Base-by-base conservation (phyloP, 2,888 invertebrate genomes). In the Kuschelorhynchus macadamiae region DNA sequence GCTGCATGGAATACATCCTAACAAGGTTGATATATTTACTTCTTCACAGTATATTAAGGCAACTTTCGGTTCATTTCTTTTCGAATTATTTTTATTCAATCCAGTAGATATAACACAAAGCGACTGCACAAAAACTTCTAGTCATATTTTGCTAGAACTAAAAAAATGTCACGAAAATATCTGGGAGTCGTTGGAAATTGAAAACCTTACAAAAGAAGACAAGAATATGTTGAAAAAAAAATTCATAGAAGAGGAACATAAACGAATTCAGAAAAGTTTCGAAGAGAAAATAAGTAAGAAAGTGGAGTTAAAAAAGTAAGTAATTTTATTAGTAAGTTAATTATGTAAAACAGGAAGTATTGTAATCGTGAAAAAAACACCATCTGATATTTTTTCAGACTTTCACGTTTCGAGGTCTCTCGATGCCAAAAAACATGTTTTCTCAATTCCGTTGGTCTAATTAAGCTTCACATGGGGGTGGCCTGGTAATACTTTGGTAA, bases 1-100 rank as follows among this genome's bases (percentile, higher is more conserved):
- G 3, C 78, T 92, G 52, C 89, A 87, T 76, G 88, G 89, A 4
- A 86, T 88, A 0, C 50, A 56, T 4, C 44, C 41, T n/a, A 44
- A 20, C 17, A 90, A 90, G 80, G 88, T 91, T 0, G 91, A 93
- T 80, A 81, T 94, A 42, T 89, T 92, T 74, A 89, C 90, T 0
- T 86, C 90, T 0, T 87, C 89, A 67, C 86, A 87, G 71, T 94
- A 92, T 79, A 81, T 93, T 8, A 93, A 94, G 84, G 90, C 89
- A 0, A 88, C 90, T 75, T 92, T 87, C 78, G 88, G 88, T 20
- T 91, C 92, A 3, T 92, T 89, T 79, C 85, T 93, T 62, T 91
- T 93, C 78, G 95, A 95, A 85, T 84, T 89, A 39, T 90, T 93
- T 79, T 84, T 93, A n/a, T 82, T 86, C 71, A 83, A 87, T 57